These are phyloP conservation scores for Gallinago media DNA, from an alignment of 2,113 vertebrate species.

Conservation along the genomic window DNA sequence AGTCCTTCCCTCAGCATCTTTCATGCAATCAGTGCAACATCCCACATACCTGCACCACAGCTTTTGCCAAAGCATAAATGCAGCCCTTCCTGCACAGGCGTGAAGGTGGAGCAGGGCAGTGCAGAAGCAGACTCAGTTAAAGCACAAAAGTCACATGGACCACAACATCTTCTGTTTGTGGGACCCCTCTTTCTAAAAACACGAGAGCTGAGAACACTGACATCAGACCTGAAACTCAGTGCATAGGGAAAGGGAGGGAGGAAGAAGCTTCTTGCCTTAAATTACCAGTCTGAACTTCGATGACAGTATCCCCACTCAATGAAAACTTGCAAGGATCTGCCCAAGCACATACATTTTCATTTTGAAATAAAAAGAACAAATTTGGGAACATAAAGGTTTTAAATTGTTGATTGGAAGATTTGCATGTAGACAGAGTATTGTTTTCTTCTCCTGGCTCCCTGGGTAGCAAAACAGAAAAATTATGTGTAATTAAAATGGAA, in stretches of 20 bases:
- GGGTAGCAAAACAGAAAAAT: constrained; percentile 84
- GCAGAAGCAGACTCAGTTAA: accelerated
- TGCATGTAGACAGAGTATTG: constrained; percentile 78
- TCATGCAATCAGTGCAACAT: not conserved
- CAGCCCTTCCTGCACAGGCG: not conserved
- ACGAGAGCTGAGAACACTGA: not conserved
- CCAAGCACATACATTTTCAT: constrained; percentile 6
- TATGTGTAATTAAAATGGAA: constrained; percentile 81
- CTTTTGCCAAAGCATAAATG: not conserved
- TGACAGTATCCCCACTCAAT: not conserved
- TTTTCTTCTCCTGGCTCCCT: constrained; percentile 81
- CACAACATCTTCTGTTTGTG: not conserved
- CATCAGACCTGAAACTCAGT: not conserved
- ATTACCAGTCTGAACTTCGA: not conserved
- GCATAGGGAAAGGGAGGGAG: not conserved
- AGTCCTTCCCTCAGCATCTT: not conserved
- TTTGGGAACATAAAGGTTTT: constrained; percentile 76
- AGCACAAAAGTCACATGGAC: not conserved
- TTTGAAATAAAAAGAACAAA: constrained; percentile 60
- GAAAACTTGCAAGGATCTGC: constrained; percentile 19
- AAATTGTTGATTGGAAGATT: constrained; percentile 80
- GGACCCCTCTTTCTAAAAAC: not conserved
- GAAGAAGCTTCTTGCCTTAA: not conserved
- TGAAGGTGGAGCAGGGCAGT: not conserved
- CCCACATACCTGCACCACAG: not conserved